Base-by-base conservation (phyloP, 2,113 vertebrate genomes). In the Planiliza haematocheilus region DNA sequence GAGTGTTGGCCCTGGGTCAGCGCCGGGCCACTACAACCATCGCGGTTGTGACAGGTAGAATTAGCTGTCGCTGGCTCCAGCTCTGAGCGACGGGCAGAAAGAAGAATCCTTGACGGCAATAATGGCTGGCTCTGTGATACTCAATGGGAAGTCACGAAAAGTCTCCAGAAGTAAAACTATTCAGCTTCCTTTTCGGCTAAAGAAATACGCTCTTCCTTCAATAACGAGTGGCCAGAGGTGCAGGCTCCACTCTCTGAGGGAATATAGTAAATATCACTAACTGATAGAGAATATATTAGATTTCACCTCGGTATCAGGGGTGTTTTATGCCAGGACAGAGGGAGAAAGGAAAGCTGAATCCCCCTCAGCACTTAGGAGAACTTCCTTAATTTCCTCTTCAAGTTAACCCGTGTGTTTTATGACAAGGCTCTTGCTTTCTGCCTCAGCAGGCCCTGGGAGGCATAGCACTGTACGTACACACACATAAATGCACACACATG, bases 361-460 rank as follows among this genome's bases (percentile, higher is more conserved):
- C 76, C 70, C 81, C 55, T 61, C 50, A 70, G 74, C 67, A 63
- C 67, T 73, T 65, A 55, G 36, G 52, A 69, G 68, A 80, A 84
- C 65, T 57, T 77, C 74, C 79, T 83, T 83, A 24, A 86, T 85
- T 81, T 85, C 69, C 67, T 86, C 48, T 74, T 55, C 21, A 84
- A 77, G 51, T 79, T 67, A 75, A 62, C 56, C 71, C 69, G 2
- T 45, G 43, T 70, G 61, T 77, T 81, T 87, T 86, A 81, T 70
- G 73, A 84, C 75, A 48, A 65, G 69, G n/a, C 46, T 50, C 73
- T 84, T 59, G 52, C 77, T 86, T 74, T 70, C 53, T 8, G 12
- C 64, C 79, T 81, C 55, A 30, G 49, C 57, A 52, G 73, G 77
- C 84, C 73, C 63, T 80, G 63, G 71, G 75, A 77, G 62, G 42